Base-by-base conservation (phyloP, 1,140 invertebrate genomes). In the Phortica variegata region DNA sequence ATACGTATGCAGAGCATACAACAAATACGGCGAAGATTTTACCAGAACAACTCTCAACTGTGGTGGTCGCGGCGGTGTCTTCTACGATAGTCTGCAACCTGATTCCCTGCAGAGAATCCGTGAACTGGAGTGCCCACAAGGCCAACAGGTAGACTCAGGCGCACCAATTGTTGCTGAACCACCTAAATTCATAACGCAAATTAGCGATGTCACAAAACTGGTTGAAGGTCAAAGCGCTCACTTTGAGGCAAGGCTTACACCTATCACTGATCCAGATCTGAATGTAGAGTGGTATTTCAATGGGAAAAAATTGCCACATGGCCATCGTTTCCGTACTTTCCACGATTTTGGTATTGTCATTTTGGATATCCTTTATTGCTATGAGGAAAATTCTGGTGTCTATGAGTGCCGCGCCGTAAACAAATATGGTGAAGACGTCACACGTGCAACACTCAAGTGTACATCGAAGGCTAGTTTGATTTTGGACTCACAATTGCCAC, bases 291-390 rank as follows among this genome's bases (percentile, higher is more conserved):
- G 93, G 93, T 94, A 88, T 66, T 94, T 91, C 63, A 93, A 97
- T 76, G 93, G 92, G 42, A 90, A 93, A 75, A 93, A 93, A 73
- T 78, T 96, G 54, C 89, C 90, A 1, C 88, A 90, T 75, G 94
- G 94, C 18, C 93, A 97, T 79, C 86, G 94, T 48, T 97, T 94
- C 73, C 85, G 93, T 58, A 96, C 93, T 37, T 94, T 95, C 86
- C 93, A 97, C 73, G 95, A 98, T 73, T 97, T 98, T 78, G 94
- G 89, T 49, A 94, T 96, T 71, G 95, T 97, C 21, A 94, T 96
- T 59, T 81, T 98, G 48, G 95, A 97, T 65, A 95, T 98, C 50
- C 78, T 97, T 1, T 98, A 97, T 73, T 96, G 93, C 59, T 97
- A 97, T 70, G 92, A 93, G 77, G 94, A 98, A 79, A 97, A 98